phyloP scores from a whole-genome alignment of 2,797 vertebrate genomes.

The Myiotriccus ornatus region DNA sequence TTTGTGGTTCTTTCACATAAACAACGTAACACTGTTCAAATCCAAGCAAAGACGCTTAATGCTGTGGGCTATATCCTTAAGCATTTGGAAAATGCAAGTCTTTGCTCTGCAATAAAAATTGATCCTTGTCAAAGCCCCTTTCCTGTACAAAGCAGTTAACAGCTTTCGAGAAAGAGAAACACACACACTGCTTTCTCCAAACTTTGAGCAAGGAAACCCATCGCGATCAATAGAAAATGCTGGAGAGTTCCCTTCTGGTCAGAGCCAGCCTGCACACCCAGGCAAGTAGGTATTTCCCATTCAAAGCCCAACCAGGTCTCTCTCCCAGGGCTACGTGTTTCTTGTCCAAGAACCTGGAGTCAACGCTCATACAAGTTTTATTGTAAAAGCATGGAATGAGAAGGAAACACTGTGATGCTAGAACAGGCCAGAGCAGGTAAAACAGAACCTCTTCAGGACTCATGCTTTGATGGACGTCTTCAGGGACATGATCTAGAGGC shows the following conservation, averaged over 20 bases:
- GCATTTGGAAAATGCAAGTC: conserved; percentile 46
- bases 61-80: conserved; percentile 53
- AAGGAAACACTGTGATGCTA: not conserved
- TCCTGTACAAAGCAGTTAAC: not conserved
- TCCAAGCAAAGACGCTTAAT: conserved; percentile 48
- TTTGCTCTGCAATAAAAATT: conserved; percentile 37
- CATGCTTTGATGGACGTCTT: conserved; percentile 68
- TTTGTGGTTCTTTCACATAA: conserved; percentile 27
- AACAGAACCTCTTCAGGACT: conserved; percentile 29
- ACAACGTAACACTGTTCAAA: conserved; percentile 51
- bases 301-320: not conserved
- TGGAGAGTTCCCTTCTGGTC: not conserved
- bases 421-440: conserved; percentile 68
- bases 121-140: conserved; percentile 45
- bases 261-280: not conserved
- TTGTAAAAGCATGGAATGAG: not conserved
- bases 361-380: not conserved
- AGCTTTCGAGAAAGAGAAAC: not conserved
- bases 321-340: not conserved
- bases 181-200: not conserved
- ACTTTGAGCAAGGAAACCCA: not conserved
- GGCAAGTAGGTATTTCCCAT: not conserved
- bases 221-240: not conserved
- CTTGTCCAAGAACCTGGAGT: not conserved
- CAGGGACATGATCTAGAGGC: conserved; percentile 54